Evolutionary conservation across 2,113 vertebrate genomes (phyloP).

Genomic region (Progne subis): DNA sequence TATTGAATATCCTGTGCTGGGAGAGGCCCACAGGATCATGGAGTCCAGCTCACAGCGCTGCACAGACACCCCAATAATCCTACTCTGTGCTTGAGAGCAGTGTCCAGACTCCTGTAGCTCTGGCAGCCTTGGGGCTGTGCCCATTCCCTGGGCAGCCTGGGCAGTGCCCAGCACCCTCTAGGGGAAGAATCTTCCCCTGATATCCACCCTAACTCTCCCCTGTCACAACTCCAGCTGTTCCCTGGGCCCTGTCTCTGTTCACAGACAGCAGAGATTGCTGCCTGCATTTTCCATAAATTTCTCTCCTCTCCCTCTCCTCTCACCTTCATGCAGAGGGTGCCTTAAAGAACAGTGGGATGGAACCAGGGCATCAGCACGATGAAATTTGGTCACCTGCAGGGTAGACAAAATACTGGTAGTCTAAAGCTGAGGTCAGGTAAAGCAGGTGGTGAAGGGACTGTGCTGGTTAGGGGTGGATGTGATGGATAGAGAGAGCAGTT

Average conservation of each 20-base stretch:
- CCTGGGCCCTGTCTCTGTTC: neutral
- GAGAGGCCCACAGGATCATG: neutral
- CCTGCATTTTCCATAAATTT: neutral
- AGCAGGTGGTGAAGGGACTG: neutral
- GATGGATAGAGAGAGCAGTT: neutral
- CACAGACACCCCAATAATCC: neutral
- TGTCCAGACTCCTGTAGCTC: neutral
- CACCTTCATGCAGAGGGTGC: too few relatives aligned
- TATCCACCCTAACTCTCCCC: rapidly evolving
- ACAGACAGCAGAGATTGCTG: neutral
- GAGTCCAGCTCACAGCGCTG: rapidly evolving
- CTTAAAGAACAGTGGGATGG: neutral
- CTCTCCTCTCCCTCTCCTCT: neutral
- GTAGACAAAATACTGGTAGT: neutral
- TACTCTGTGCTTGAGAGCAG: rapidly evolving
- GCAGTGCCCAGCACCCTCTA: neutral
- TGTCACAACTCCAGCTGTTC: rapidly evolving
- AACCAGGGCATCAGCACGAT: neutral
- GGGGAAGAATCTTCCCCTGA: neutral
- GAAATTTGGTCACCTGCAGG: neutral
- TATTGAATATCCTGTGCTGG: neutral
- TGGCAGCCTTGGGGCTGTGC: rapidly evolving
- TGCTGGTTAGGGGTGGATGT: neutral
- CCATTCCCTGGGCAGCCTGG: neutral
- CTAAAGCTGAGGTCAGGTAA: neutral